Conservation (phyloP, 1,140 invertebrate genomes). For the Dendrolimus punctatus region DNA sequence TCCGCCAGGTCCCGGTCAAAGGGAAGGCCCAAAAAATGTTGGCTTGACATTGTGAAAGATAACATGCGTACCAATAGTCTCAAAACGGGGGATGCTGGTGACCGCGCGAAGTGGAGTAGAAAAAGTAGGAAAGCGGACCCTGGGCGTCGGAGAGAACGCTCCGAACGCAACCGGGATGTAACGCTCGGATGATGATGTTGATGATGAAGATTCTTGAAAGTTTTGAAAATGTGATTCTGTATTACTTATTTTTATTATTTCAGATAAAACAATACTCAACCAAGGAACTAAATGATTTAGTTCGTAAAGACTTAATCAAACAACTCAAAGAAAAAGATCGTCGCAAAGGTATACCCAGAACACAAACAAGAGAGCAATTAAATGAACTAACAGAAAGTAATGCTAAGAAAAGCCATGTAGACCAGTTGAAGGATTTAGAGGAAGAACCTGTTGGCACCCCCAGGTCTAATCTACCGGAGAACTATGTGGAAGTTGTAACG, state of each 20-base stretch:
- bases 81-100: no score
- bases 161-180: no score
- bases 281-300: slow-evolving; percentile 51
- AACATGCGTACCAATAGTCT: no score
- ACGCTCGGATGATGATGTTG: no score
- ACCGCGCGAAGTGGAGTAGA: no score
- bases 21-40: no score
- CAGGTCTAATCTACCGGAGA: slow-evolving; percentile 35
- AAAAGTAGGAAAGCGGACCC: no score
- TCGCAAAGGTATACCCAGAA: slow-evolving; percentile 32
- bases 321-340: slow-evolving; percentile 37
- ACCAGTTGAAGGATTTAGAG: slow-evolving; percentile 46
- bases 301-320: slow-evolving; percentile 36
- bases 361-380: slow-evolving; percentile 23
- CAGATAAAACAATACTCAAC: slow-evolving; percentile 56
- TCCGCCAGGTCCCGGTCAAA: no score
- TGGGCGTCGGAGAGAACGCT: no score
- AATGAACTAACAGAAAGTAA: slow-evolving; percentile 14
- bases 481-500: slow-evolving; percentile 50
- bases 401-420: slow-evolving; percentile 35
- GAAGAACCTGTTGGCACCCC: slow-evolving; percentile 51
- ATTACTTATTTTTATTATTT: not conserved
- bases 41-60: no score
- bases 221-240: not conserved
- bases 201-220: no score